A percentile compares a stretch with the other conserved stretches of the same genome.
Conservation (phyloP, 2,888 invertebrate genomes). For the Pemphredon lugubris region DNA sequence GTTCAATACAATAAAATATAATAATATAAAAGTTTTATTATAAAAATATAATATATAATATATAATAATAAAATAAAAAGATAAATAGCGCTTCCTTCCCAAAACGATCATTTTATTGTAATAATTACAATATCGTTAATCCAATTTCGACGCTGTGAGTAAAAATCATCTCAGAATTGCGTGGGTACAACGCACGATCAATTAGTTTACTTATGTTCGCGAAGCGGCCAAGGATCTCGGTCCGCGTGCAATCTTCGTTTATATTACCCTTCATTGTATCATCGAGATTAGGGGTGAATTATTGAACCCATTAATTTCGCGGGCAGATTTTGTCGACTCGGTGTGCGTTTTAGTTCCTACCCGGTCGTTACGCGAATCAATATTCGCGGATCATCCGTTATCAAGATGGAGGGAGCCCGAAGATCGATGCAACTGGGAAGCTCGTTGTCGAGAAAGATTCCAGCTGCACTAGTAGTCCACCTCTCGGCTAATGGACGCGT, state of each 20-base stretch:
- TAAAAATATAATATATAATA: no score
- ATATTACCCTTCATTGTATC: slow-evolving; percentile 22
- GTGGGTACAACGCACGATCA: no score
- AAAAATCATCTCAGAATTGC: no score
- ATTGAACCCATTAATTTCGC: slow-evolving; percentile 31
- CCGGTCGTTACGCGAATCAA: slow-evolving; percentile 36
- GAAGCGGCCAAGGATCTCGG: slow-evolving; percentile 13
- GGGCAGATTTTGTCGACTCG: slow-evolving; percentile 4
- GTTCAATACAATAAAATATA: no score
- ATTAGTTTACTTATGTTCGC: slow-evolving; percentile 1
- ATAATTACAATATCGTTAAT: no score
- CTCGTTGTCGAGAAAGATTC: slow-evolving; percentile 18
- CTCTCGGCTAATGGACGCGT: slow-evolving; percentile 61
- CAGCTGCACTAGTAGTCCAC: slow-evolving; percentile 15
- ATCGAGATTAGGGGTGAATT: slow-evolving; percentile 27
- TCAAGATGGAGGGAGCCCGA: slow-evolving; percentile 34
- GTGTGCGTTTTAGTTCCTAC: slow-evolving; percentile 4
- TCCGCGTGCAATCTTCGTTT: slow-evolving; percentile 9
- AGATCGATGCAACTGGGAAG: slow-evolving; percentile 36
- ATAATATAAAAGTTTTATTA: no score
- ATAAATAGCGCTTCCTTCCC: no score
- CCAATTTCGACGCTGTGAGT: not conserved
- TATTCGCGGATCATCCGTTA: slow-evolving; percentile 44
- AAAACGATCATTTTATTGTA: no score
- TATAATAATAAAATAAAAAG: no score